Percentiles rank a stretch among this genome's conserved stretches.
Conservation (phyloP, 2,797 vertebrate genomes). For the Brachyrhaphis roseni region DNA sequence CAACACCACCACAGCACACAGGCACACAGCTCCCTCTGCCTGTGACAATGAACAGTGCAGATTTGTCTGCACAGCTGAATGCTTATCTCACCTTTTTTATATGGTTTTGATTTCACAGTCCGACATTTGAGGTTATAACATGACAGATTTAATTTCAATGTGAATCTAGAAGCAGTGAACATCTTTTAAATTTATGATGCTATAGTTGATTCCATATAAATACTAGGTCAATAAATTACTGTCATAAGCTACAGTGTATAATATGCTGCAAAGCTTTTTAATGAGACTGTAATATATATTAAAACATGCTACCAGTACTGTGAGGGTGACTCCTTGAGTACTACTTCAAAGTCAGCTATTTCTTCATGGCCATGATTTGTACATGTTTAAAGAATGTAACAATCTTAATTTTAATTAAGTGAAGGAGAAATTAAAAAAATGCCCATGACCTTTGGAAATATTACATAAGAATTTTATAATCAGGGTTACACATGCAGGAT, state of each 20-base stretch:
- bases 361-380: neutral
- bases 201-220: too few relatives aligned
- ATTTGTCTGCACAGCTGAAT: conserved; percentile 18
- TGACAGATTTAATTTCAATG: neutral
- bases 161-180: neutral
- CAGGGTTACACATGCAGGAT: neutral
- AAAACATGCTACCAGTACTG: neutral
- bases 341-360: neutral
- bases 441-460: neutral
- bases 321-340: neutral
- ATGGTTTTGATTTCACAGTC: conserved; percentile 4
- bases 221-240: neutral
- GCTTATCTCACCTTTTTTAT: neutral
- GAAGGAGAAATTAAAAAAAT: neutral
- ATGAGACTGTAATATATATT: neutral
- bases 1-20: conserved; percentile 48
- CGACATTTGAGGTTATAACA: neutral
- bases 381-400: neutral
- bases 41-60: conserved; percentile 55
- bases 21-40: conserved; percentile 69
- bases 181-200: neutral
- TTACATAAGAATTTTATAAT: neutral
- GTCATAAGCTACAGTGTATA: neutral
- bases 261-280: neutral
- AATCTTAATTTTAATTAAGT: neutral